phyloP scores from a whole-genome alignment of 2,113 vertebrate species.

The Mobula birostris region DNA sequence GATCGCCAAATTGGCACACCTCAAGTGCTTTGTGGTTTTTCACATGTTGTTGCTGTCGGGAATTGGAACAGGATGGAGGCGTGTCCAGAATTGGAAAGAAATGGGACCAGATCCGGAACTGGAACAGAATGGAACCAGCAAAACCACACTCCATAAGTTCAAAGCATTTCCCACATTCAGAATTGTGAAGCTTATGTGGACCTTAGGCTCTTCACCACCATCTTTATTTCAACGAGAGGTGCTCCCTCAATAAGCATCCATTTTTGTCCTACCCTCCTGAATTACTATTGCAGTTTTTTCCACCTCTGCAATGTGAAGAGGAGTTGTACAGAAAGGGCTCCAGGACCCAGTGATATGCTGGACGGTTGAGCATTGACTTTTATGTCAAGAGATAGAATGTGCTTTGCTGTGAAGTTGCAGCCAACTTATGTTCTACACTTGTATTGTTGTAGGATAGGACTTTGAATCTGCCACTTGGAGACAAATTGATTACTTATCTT shows the following conservation, averaged over 20 bases:
- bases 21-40: neutral
- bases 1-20: neutral
- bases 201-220: neutral
- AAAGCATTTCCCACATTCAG: neutral
- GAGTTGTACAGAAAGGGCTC: neutral
- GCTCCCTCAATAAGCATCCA: neutral
- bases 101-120: no score
- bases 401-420: conserved; percentile 6
- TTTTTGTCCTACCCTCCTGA: neutral
- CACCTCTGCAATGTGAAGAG: neutral
- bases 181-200: neutral
- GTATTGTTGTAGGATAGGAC: conserved; percentile 9
- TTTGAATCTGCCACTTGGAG: neutral
- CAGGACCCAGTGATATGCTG: neutral
- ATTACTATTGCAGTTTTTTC: neutral
- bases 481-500: conserved; percentile 28
- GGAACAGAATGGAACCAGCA: neutral
- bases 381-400: neutral
- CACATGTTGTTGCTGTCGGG: neutral
- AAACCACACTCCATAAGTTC: neutral
- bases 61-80: neutral
- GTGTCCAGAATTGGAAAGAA: no score
- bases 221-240: neutral
- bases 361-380: neutral
- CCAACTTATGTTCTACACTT: conserved; percentile 19